These are phyloP conservation scores for Tenrec ecaudatus DNA, from an alignment of 2,113 vertebrate species.

Conservation along the genomic window DNA sequence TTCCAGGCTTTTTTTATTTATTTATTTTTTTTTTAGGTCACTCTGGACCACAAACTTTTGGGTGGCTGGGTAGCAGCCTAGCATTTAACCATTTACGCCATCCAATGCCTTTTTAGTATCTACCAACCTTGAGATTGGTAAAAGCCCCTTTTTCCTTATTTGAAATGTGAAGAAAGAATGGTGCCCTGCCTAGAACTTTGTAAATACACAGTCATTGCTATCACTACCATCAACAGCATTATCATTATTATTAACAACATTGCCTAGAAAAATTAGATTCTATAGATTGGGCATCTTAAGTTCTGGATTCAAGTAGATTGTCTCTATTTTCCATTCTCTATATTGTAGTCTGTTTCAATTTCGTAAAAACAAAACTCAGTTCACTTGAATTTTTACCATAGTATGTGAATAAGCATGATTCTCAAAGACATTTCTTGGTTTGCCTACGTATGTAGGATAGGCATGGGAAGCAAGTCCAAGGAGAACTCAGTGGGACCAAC, in stretches of 20 bases:
- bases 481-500: no score
- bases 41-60: neutral
- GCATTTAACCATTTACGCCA: neutral
- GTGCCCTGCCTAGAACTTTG: no score
- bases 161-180: neutral
- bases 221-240: neutral
- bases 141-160: neutral
- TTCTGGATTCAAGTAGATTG: neutral
- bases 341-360: slow-evolving; percentile 19
- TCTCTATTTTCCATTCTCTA: no score
- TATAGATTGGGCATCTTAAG: neutral
- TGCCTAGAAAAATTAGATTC: neutral
- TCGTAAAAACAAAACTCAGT: neutral
- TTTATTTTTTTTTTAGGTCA: no score
- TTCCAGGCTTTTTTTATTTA: no score
- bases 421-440: no score
- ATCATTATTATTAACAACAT: neutral
- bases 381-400: neutral
- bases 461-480: no score
- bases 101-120: neutral
- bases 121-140: neutral
- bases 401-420: no score
- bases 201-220: neutral
- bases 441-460: no score
- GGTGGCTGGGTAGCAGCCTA: neutral